A percentile compares a stretch with the other conserved stretches of the same genome.
These are phyloP conservation scores for Atrina japonica DNA, from an alignment of 2,888 invertebrate genomes.

Conservation along the genomic window DNA sequence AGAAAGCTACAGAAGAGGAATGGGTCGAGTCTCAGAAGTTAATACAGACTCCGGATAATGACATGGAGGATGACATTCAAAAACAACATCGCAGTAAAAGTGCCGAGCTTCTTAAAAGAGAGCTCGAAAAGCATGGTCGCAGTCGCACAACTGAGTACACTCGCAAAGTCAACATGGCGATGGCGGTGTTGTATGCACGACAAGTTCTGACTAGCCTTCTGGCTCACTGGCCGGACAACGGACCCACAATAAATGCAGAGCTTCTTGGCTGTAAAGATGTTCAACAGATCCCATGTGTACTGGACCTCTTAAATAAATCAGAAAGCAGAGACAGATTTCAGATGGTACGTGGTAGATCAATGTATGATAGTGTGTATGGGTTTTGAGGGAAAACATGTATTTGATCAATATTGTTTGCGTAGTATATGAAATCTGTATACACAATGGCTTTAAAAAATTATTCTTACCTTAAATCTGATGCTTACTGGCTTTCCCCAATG, in stretches of 20 bases:
- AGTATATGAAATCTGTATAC: too few relatives aligned
- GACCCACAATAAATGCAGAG: conserved; percentile 72
- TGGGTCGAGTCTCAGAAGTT: conserved; percentile 70
- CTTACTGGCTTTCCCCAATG: too few relatives aligned
- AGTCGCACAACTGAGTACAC: conserved; percentile 69
- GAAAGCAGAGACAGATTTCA: conserved; percentile 73
- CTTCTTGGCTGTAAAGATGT: conserved; percentile 76
- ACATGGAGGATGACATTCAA: conserved; percentile 69
- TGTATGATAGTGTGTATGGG: not conserved
- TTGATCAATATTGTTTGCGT: too few relatives aligned
- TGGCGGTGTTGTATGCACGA: conserved; percentile 76
- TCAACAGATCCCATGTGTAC: conserved; percentile 76
- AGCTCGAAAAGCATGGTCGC: conserved; percentile 75
- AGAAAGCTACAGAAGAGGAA: conserved; percentile 70
- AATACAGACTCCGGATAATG: conserved; percentile 70
- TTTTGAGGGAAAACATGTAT: not conserved
- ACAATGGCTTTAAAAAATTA: too few relatives aligned
- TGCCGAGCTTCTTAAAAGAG: conserved; percentile 74
- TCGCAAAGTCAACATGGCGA: conserved; percentile 73
- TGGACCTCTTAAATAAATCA: conserved; percentile 76
- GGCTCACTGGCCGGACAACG: conserved; percentile 76
- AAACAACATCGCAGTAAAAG: conserved; percentile 73
- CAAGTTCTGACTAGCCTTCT: conserved; percentile 76
- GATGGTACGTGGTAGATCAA: conserved; percentile 65
- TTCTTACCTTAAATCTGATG: too few relatives aligned